These are phyloP conservation scores for Morpho achilles DNA, from an alignment of 2,888 invertebrate species.

Conservation along the genomic window DNA sequence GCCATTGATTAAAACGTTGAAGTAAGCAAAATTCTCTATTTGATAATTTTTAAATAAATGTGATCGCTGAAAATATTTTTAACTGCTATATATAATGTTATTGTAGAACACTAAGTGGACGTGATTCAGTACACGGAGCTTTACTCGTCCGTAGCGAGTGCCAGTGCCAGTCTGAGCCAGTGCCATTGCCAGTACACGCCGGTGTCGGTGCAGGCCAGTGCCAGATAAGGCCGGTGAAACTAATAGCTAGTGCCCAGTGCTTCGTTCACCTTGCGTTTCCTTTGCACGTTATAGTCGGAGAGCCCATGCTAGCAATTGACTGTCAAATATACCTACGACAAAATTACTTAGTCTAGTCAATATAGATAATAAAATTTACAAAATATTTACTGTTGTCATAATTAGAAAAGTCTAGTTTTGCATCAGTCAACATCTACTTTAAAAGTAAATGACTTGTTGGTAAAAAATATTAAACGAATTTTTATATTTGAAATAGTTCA, in stretches of 20 bases:
- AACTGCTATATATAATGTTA: slow-evolving; percentile 72
- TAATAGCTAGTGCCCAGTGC: slow-evolving; percentile 13
- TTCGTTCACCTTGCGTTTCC: slow-evolving; percentile 22
- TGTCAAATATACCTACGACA: too few species aligned
- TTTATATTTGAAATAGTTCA: too few species aligned
- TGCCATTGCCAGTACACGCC: neutral
- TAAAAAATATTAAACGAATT: too few species aligned
- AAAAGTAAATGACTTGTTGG: too few species aligned
- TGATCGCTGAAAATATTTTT: slow-evolving; percentile 76
- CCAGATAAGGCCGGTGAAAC: slow-evolving; percentile 3
- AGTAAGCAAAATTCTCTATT: slow-evolving; percentile 77
- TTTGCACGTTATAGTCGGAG: slow-evolving; percentile 23
- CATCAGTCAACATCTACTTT: too few species aligned
- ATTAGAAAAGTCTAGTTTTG: too few species aligned
- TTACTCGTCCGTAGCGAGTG: slow-evolving; percentile 23
- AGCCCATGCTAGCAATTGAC: neutral
- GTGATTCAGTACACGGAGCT: slow-evolving; percentile 44
- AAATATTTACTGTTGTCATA: too few species aligned
- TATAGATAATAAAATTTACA: too few species aligned
- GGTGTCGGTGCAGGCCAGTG: neutral
- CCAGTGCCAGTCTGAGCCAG: slow-evolving; percentile 9
- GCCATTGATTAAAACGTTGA: slow-evolving; percentile 77
- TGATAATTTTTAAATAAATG: slow-evolving; percentile 73
- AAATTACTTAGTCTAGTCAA: too few species aligned
- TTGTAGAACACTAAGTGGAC: slow-evolving; percentile 63